Evolutionary conservation across 1,140 invertebrate species (phyloP), one percentile per base, ranked within the genome.

Genomic region (Antheraea pernyi): DNA sequence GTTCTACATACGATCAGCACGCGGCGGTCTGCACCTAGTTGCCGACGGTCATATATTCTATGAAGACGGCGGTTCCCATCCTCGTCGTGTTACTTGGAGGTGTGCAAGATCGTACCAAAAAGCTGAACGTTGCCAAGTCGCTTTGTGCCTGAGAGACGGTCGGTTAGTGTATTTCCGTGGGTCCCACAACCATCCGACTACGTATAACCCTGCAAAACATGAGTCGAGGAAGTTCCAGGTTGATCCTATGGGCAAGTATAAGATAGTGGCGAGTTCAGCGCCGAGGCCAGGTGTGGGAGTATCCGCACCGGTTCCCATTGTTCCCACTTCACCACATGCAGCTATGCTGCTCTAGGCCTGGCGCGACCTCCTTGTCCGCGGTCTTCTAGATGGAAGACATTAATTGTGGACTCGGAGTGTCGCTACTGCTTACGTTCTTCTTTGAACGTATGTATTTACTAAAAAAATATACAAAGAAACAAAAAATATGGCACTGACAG

Each of bases 1-100:
- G 92, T 93, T 93, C 84, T 93, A 93, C 74, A 93, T 93, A 58
- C 79, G 89, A 7, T 93, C 92, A 42, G 89, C 91, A 53, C 89
- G 91, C 36, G 90, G 91, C 8, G 90, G 90, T 0, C 77, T 92
- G 59, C 92, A 92, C 64, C 76, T 92, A 16, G 92, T 93, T 5
- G 92, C 89, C 0, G 87, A 88, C 67, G 91, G 91, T 1, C 89
- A 92, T 70, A 93, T 93, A 68, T 93, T 92, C 74, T 92, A 93
- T 71, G 92, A 92, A 76, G 90, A 93, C 69, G 91, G 91, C 16
- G 91, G 91, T 6, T 92, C 90, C 0, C 90, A 91, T 68, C 87
- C 86, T 42, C 88, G 89, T 19, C 82, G 91, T 7, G 90, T 93
- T 22, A 93, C 92, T 0, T 93, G 92, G 92, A 76, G 92, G 37